phyloP scores from a whole-genome alignment of 1,140 invertebrate species.

The Globodera rostochiensis region DNA sequence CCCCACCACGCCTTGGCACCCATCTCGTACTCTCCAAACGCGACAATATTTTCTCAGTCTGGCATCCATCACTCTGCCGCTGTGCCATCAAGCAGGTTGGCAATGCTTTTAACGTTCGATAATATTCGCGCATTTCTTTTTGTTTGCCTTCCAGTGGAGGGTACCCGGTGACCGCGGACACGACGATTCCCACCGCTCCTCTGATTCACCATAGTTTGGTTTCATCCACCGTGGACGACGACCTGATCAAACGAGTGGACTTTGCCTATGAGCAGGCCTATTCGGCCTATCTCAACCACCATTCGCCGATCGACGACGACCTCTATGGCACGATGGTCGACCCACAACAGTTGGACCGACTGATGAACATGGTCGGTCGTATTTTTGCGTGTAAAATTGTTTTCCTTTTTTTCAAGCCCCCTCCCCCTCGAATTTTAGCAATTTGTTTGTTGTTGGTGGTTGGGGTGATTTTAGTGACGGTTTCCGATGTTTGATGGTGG shows the following conservation, averaged over 20 bases:
- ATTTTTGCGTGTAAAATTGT: neutral
- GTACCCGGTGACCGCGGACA: slow-evolving; percentile 32
- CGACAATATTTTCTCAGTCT: slow-evolving; percentile 10
- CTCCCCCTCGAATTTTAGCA: neutral
- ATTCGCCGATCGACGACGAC: slow-evolving; percentile 7
- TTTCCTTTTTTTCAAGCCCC: slow-evolving; percentile 11
- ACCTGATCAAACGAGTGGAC: slow-evolving; percentile 37
- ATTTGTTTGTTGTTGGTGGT: slow-evolving; percentile 5
- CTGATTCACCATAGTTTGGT: slow-evolving; percentile 28
- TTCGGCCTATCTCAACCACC: slow-evolving; percentile 30
- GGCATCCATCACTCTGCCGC: slow-evolving; percentile 33
- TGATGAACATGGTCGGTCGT: slow-evolving; percentile 34
- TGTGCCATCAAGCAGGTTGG: slow-evolving; percentile 37
- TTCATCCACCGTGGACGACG: slow-evolving; percentile 50
- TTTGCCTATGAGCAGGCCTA: slow-evolving; percentile 44
- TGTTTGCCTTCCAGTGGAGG: slow-evolving; percentile 28
- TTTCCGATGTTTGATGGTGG: slow-evolving; percentile 11
- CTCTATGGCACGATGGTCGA: slow-evolving; percentile 23
- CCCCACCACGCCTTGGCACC: slow-evolving; percentile 31
- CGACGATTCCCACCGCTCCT: neutral
- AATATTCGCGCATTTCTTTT: neutral
- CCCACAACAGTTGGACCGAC: slow-evolving; percentile 25
- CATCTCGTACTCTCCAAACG: slow-evolving; percentile 16
- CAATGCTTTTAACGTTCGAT: neutral
- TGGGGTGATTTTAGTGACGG: neutral